Conservation (phyloP, 1,140 invertebrate genomes). For the Pinna nobilis region DNA sequence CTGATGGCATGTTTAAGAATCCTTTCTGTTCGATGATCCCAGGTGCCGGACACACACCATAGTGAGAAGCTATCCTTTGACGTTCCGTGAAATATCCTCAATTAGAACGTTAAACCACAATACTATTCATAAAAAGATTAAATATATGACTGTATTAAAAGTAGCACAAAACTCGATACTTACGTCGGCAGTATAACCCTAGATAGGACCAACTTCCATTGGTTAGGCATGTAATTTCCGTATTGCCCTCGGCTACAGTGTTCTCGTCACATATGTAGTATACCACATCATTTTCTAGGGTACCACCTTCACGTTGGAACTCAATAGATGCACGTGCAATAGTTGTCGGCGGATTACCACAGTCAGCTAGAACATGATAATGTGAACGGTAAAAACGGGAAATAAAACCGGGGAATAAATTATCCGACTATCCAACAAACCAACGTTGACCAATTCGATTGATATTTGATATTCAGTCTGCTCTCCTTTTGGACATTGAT, state of each 20-base stretch:
- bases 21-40: background rate
- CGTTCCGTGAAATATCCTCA: background rate
- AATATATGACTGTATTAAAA: background rate
- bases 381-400: background rate
- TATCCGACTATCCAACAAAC: too few relatives aligned
- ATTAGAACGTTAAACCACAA: background rate
- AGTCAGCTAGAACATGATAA: slow-evolving; percentile 1
- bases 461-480: too few relatives aligned
- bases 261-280: background rate
- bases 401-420: too few relatives aligned
- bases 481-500: too few relatives aligned
- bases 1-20: background rate
- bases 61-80: background rate
- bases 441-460: too few relatives aligned
- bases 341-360: slow-evolving; percentile 1
- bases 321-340: too few relatives aligned
- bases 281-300: background rate
- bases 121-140: background rate
- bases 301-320: too few relatives aligned
- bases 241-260: slow-evolving; percentile 2
- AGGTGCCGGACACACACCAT: background rate
- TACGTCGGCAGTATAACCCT: slow-evolving; percentile 15
- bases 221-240: background rate
- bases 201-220: slow-evolving; percentile 9
- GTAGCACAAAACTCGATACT: background rate